Evolutionary conservation across 2,888 invertebrate species (phyloP).

Genomic region (Apoderus coryli): DNA sequence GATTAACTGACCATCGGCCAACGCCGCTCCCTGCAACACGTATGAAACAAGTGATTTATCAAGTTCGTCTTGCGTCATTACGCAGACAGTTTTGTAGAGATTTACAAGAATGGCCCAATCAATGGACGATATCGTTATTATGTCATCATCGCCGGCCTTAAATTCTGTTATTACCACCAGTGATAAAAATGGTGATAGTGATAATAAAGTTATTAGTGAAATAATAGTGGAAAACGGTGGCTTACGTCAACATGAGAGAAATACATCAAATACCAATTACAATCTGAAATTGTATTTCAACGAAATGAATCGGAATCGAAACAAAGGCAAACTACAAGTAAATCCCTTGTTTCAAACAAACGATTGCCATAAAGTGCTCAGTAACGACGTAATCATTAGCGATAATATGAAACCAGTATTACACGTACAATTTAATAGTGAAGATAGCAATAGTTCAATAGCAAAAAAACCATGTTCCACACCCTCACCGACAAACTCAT

Average conservation of each 20-base stretch:
- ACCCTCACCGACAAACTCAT: conserved; percentile 20
- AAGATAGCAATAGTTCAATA: conserved; percentile 20
- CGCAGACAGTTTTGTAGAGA: conserved; percentile 33
- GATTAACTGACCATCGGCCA: conserved; percentile 22
- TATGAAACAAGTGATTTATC: conserved; percentile 25
- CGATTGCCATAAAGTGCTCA: conserved; percentile 12
- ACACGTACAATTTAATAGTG: conserved; percentile 46
- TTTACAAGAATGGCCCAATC: conserved; percentile 32
- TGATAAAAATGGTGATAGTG: conserved; percentile 9
- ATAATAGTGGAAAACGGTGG: conserved; percentile 7
- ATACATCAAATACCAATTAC: no score
- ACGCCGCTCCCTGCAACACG: conserved; percentile 24
- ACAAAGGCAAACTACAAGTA: conserved; percentile 15
- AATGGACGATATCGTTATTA: conserved; percentile 22
- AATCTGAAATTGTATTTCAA: conserved; percentile 18
- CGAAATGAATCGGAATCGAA: conserved; percentile 17
- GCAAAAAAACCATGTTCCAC: conserved; percentile 18
- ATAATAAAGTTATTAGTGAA: conserved; percentile 8
- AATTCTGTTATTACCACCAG: no score
- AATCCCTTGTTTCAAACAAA: conserved; percentile 17
- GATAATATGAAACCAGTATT: conserved; percentile 31
- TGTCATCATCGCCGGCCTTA: no score
- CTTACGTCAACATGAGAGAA: no score
- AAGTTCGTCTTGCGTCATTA: conserved; percentile 26
- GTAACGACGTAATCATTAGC: conserved; percentile 13